These are phyloP conservation scores for Lutjanus campechanus DNA, from an alignment of 2,797 vertebrate species.

Conservation along the genomic window DNA sequence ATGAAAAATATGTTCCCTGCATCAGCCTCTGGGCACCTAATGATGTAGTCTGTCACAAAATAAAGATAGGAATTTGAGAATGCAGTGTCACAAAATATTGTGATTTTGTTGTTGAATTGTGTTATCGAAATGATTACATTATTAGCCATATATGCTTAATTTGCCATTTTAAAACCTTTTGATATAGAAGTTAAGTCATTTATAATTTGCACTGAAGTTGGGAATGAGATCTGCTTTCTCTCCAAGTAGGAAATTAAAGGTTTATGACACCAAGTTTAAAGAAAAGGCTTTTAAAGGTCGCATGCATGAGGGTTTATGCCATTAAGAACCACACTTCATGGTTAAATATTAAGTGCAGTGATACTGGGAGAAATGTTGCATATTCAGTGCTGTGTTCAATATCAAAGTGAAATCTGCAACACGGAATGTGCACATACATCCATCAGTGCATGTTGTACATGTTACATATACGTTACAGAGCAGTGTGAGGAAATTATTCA, in stretches of 20 bases:
- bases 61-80: conserved; percentile 24
- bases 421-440: no score
- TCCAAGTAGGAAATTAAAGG: background rate
- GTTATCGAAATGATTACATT: background rate
- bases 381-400: background rate
- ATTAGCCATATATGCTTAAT: background rate
- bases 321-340: background rate
- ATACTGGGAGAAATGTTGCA: conserved; percentile 11
- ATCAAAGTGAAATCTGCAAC: background rate
- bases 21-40: conserved; percentile 9
- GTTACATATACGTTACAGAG: background rate
- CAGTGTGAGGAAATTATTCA: background rate
- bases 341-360: conserved; percentile 9
- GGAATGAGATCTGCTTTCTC: background rate
- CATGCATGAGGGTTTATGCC: background rate
- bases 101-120: background rate
- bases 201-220: background rate
- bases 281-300: conserved; percentile 4
- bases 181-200: background rate
- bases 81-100: background rate
- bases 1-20: conserved; percentile 43
- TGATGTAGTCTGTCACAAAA: conserved; percentile 27
- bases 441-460: background rate
- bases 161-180: background rate
- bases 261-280: conserved; percentile 5